phyloP scores from a whole-genome alignment of 2,888 invertebrate species.

The Cheilosia urbana region DNA sequence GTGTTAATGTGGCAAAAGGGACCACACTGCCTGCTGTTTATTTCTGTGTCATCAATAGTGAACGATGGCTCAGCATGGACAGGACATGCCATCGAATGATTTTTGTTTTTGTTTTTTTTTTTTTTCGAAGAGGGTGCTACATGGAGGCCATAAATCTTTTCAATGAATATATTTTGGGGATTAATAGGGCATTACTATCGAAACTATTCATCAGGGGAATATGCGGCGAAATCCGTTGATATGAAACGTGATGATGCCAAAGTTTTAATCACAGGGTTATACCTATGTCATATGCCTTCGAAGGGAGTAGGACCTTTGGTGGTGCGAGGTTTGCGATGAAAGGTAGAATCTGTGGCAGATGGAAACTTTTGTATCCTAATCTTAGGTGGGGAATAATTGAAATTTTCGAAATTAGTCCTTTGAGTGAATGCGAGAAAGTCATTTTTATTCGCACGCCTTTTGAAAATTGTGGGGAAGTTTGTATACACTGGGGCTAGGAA shows the following conservation, averaged over 20 bases:
- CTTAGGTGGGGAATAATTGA: conserved; percentile 42
- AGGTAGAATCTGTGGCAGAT: neutral
- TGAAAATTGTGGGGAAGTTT: no score
- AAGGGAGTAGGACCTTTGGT: conserved; percentile 15
- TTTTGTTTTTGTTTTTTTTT: conserved; percentile 8
- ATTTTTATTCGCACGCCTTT: no score
- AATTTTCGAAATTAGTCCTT: conserved; percentile 13
- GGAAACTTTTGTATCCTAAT: conserved; percentile 25
- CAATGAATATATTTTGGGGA: conserved; percentile 75
- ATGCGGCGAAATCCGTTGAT: conserved; percentile 51
- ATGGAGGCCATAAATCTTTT: conserved; percentile 71
- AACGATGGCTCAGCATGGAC: conserved; percentile 52
- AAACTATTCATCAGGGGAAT: conserved; percentile 70
- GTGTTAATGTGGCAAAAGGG: conserved; percentile 64
- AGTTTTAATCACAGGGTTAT: conserved; percentile 62
- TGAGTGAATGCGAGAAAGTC: neutral
- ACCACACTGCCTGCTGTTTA: conserved; percentile 57
- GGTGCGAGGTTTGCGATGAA: neutral
- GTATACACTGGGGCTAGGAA: no score
- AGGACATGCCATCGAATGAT: conserved; percentile 47
- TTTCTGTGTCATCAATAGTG: conserved; percentile 65
- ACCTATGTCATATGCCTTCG: neutral
- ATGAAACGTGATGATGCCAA: conserved; percentile 61
- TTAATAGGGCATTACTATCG: conserved; percentile 73
- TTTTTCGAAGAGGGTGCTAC: conserved; percentile 13